Base-by-base conservation (phyloP, 2,113 vertebrate genomes). In the Periophthalmus modestus region DNA sequence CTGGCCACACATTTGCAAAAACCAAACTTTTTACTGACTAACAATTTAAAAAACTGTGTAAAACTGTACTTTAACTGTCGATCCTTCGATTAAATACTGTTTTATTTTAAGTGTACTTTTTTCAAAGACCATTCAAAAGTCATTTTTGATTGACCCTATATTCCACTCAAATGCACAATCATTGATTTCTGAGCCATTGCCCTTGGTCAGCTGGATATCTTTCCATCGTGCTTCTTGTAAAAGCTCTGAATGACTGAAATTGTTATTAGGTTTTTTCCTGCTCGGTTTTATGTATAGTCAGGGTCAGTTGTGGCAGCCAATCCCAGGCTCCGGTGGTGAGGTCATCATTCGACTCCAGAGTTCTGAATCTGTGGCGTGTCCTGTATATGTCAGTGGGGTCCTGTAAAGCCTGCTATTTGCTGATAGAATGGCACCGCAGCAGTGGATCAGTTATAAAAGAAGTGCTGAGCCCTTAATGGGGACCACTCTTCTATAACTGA, bases 401-500 rank as follows among this genome's bases (percentile, higher is more conserved):
- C 81, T 78, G 78, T 82, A 85, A 88, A 79, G 23, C 76, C 77
- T 76, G 79, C 78, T 73, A 78, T 72, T 77, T 65, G 82, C 75
- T 92, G 91, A 92, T 85, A 84, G 89, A 93, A 82, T 13, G 50
- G 67, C 83, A 65, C 80, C 73, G 79, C 65, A 63, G 69, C 72
- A 21, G 61, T 78, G 74, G 88, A 86, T 89, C 78, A 82, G 80
- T 89, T 90, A 87, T 76, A 83, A 62, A 84, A 74, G 73, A 91
- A 88, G 73, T 80, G 88, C 77, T 77, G 88, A 87, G 58, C 73
- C 36, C 69, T 73, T 89, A 89, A 91, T 18, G 75, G 82, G 90
- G 43, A 74, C 52, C 61, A 65, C 33, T 67, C 78, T 73, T 69
- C 66, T 69, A 70, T 66, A 79, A 78, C 61, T 85, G 85, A 86